Evolutionary conservation across 2,888 invertebrate genomes (phyloP).

Genomic region (Deilephila elpenor): DNA sequence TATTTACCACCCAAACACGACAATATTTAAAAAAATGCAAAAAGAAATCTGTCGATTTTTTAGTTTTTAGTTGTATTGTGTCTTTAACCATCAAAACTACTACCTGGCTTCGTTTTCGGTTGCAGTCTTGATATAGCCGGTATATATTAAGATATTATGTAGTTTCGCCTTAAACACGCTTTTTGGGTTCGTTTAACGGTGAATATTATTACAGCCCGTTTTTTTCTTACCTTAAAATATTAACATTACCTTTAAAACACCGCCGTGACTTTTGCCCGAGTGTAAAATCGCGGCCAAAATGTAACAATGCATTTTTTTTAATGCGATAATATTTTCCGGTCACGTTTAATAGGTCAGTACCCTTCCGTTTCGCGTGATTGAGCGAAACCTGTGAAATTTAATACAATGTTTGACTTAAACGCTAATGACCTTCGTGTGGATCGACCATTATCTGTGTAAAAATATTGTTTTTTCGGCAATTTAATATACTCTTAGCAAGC

Average conservation of each 20-base stretch:
- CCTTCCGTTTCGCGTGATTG: conserved; percentile 47
- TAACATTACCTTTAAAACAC: not conserved
- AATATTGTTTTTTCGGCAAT: not conserved
- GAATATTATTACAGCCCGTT: not conserved
- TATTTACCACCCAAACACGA: too few relatives aligned
- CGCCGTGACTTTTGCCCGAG: not conserved
- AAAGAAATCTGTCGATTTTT: too few relatives aligned
- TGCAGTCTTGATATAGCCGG: too few relatives aligned
- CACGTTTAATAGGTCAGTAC: conserved; percentile 44
- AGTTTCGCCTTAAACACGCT: not conserved
- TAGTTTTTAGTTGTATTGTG: too few relatives aligned
- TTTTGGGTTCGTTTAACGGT: not conserved
- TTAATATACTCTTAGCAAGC: not conserved
- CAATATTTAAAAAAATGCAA: too few relatives aligned
- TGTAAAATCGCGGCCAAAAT: conserved; percentile 18
- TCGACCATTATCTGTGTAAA: not conserved
- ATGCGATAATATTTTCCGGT: conserved; percentile 42
- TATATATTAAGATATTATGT: too few relatives aligned
- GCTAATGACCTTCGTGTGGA: not conserved
- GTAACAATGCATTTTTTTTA: conserved; percentile 29
- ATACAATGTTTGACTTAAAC: conserved; percentile 5
- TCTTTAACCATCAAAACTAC: too few relatives aligned
- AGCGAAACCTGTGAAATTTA: conserved; percentile 31
- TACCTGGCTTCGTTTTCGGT: too few relatives aligned
- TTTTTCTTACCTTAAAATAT: not conserved